These are phyloP conservation scores for Stegostoma tigrinum DNA, from an alignment of 2,113 vertebrate species.

Conservation along the genomic window DNA sequence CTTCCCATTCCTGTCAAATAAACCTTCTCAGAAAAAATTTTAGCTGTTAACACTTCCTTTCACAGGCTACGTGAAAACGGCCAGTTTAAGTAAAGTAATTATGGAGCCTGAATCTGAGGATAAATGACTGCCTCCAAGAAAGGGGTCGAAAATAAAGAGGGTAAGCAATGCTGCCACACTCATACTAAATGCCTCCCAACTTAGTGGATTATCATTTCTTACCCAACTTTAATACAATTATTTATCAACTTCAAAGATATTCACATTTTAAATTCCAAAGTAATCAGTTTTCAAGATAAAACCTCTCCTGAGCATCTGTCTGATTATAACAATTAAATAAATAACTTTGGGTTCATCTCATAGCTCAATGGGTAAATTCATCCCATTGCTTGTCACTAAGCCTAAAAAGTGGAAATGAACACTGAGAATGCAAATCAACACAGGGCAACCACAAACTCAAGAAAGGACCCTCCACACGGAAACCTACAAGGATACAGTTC, in stretches of 20 bases:
- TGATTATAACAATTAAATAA: background rate
- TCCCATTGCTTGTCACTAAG: background rate
- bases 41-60: background rate
- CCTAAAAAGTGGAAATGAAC: background rate
- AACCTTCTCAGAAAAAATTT: background rate
- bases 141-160: background rate
- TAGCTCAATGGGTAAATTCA: background rate
- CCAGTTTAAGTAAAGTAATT: background rate
- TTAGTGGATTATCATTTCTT: background rate
- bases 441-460: background rate
- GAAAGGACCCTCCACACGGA: background rate
- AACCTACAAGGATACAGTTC: background rate
- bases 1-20: background rate
- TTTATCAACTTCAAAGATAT: background rate
- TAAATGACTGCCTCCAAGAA: background rate
- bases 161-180: background rate
- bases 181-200: background rate
- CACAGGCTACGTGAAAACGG: background rate
- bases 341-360: too few species aligned
- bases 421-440: background rate
- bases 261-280: background rate
- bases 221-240: background rate
- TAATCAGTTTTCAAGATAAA: background rate
- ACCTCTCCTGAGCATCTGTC: background rate
- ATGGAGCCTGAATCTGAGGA: background rate